phyloP scores from a whole-genome alignment of 2,888 invertebrate species.

The Mesopsocus fuscifrons region DNA sequence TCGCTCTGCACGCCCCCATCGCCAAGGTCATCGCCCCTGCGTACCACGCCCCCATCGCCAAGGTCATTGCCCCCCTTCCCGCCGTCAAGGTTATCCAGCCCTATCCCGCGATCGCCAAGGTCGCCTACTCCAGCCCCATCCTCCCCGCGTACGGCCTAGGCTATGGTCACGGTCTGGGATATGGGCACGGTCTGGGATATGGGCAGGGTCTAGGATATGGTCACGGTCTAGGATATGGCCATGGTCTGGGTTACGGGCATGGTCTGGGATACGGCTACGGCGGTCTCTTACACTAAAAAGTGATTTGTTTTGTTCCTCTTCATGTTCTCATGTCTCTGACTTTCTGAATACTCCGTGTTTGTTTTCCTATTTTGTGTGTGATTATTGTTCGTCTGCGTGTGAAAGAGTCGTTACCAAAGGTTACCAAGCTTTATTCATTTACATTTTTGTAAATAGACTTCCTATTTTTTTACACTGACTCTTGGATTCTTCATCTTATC shows the following conservation, averaged over 20 bases:
- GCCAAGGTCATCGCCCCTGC: not conserved
- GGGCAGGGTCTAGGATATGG: not conserved
- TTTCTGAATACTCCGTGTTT: too few species aligned
- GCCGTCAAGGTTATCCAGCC: constrained; percentile 3
- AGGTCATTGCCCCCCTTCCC: constrained; percentile 2
- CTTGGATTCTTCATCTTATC: too few species aligned
- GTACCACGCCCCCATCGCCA: constrained; percentile 7
- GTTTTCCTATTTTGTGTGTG: too few species aligned
- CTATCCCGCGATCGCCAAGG: not conserved
- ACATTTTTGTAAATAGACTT: too few species aligned
- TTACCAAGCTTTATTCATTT: too few species aligned
- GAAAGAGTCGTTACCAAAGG: too few species aligned
- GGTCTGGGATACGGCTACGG: not conserved
- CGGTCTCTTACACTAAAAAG: not conserved
- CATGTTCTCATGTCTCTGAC: too few species aligned
- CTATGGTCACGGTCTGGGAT: constrained; percentile 1
- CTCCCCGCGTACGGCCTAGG: not conserved
- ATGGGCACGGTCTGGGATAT: not conserved
- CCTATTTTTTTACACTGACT: too few species aligned
- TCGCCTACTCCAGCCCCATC: not conserved
- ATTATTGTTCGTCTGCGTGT: too few species aligned
- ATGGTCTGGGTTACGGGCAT: not conserved
- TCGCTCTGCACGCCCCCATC: not conserved
- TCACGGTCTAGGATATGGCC: not conserved
- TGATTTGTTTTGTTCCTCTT: too few species aligned